A percentile compares a stretch with the other conserved stretches of the same genome.
Evolutionary conservation across 2,888 invertebrate genomes (phyloP).

Genomic region (Drosophila setosimentum): DNA sequence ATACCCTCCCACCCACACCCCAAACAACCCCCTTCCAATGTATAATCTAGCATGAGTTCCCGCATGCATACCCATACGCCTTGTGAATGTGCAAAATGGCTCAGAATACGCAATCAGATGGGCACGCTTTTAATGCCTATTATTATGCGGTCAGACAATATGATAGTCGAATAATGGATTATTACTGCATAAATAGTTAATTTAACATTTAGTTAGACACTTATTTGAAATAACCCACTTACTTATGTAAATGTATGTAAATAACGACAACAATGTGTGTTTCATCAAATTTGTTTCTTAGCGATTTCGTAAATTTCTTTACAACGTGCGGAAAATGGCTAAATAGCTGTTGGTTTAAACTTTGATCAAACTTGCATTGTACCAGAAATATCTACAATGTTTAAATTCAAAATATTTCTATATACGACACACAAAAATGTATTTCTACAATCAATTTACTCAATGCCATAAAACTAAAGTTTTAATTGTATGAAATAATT

Average conservation of each 20-base stretch:
- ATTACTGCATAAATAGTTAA: constrained; percentile 13
- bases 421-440: background rate
- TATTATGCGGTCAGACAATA: constrained; percentile 2
- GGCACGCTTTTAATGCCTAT: constrained; percentile 27
- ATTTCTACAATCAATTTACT: background rate
- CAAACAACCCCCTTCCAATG: background rate
- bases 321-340: background rate
- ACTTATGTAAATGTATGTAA: background rate
- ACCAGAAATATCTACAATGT: background rate
- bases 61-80: background rate
- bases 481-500: constrained; percentile 12
- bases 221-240: background rate
- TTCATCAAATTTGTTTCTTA: background rate
- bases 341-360: background rate
- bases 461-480: background rate
- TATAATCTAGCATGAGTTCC: constrained; percentile 6
- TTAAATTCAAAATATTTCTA: background rate
- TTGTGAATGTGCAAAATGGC: constrained; percentile 5
- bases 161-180: constrained; percentile 18
- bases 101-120: constrained; percentile 28
- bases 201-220: background rate
- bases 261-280: background rate
- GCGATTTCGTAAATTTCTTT: background rate
- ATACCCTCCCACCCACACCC: background rate
- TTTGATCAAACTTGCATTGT: background rate